Evolutionary conservation across 1,140 invertebrate genomes (phyloP), one percentile per base, ranked within the genome.

Genomic region (Pachypeltis micranthus): DNA sequence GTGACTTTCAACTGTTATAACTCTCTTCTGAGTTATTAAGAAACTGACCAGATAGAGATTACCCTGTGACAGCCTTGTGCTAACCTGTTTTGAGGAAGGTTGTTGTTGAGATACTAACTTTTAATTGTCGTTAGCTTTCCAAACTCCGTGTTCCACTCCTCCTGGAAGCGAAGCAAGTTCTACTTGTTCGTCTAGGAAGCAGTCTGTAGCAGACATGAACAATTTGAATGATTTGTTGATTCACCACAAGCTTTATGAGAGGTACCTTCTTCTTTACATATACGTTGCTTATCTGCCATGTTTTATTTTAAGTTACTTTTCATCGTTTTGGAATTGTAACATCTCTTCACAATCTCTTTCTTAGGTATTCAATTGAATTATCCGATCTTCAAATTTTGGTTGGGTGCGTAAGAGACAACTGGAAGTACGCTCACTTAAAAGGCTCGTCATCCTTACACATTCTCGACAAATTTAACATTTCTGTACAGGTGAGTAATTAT

Each of bases 141-240:
- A 91, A 72, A 97, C 93, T 2, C 93, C 93, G 12, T 91, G 91
- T 70, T 94, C 91, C 2, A 94, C 92, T 16, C 93, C 93, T 4
- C 88, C 87, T n/a, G 85, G 82, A 14, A 88, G 85, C 69, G 80
- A 86, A 68, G 82, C 80, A 51, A 85, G 82, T 69, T 25, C 61
- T 29, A 4, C 39, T 14, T 12, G 39, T 10, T 59, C 63, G 4
- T 47, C 61, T 16, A 27, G 64, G 72, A 19, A 66, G 71, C 23
- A 73, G 70, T 63, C 72, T 67, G 47, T 21, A 4, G 44, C 60
- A 3, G 63, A 64, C 24, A 26, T 31, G 31, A 69, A 72, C 67
- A 69, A 69, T 1, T 70, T 86, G 4, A 81, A 83, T 21, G 86
- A 90, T 72, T 74, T 76, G 2, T 78, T 80, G 7, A 73, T 91